Evolutionary conservation across 2,888 invertebrate genomes (phyloP).

Genomic region (Rhagium mordax): DNA sequence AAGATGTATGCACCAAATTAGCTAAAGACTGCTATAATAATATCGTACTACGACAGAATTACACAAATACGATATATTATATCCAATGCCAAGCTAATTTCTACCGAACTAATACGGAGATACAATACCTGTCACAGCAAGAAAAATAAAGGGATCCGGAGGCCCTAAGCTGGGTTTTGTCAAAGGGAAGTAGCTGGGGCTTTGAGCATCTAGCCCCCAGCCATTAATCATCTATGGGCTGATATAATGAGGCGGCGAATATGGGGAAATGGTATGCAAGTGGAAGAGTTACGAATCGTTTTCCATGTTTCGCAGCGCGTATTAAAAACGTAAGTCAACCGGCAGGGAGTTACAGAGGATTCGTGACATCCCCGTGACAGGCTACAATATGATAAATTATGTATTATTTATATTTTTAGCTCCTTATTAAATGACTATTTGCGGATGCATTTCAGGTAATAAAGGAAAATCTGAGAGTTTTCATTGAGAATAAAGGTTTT

Average conservation of each 20-base stretch:
- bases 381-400: neutral
- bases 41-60: too few relatives aligned
- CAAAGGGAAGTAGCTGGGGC: slow-evolving; percentile 7
- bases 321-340: neutral
- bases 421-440: too few relatives aligned
- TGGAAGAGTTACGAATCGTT: neutral
- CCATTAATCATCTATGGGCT: slow-evolving; percentile 16
- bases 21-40: too few relatives aligned
- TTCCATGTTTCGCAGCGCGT: neutral
- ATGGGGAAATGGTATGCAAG: slow-evolving; percentile 13
- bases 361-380: neutral
- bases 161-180: slow-evolving; percentile 15
- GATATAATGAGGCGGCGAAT: slow-evolving; percentile 16
- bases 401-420: neutral
- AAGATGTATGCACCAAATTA: too few relatives aligned
- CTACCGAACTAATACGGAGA: neutral
- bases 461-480: too few relatives aligned
- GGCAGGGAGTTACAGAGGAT: neutral
- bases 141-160: neutral
- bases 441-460: too few relatives aligned
- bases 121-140: neutral
- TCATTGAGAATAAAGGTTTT: too few relatives aligned
- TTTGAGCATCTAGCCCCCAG: neutral
- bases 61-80: neutral
- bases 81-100: neutral